Percentiles rank a stretch among this genome's conserved stretches.
These are phyloP conservation scores for Trissolcus japonicus DNA, from an alignment of 2,888 invertebrate genomes.

Conservation along the genomic window DNA sequence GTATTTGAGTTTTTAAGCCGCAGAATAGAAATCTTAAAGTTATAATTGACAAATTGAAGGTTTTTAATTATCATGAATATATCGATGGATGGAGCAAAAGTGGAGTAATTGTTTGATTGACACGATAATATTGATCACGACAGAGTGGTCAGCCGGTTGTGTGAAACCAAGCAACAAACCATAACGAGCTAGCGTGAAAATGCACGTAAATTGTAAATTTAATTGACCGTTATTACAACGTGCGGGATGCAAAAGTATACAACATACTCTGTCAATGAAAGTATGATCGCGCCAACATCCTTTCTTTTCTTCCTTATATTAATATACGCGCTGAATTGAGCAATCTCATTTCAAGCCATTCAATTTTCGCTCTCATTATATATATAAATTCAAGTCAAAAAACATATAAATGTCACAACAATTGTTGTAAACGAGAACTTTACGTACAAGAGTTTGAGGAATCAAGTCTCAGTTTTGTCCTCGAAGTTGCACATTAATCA, in stretches of 20 bases:
- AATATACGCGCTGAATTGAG: background rate
- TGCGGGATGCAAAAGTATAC: conserved; percentile 41
- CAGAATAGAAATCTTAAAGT: no score
- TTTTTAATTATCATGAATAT: conserved; percentile 1
- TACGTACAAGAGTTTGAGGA: no score
- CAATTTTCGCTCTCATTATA: conserved; percentile 1
- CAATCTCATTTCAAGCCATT: conserved; percentile 4
- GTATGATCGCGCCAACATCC: conserved; percentile 31
- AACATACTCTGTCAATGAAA: conserved; percentile 42
- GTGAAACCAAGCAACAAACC: conserved; percentile 56
- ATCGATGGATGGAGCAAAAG: conserved; percentile 26
- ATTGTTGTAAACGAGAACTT: no score
- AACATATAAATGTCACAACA: no score
- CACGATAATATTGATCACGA: conserved; percentile 46
- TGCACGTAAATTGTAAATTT: conserved; percentile 49
- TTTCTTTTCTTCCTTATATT: background rate
- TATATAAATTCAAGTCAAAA: no score
- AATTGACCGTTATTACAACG: conserved; percentile 51
- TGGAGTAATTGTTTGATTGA: conserved; percentile 43
- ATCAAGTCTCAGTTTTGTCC: no score
- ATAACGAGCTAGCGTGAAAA: conserved; percentile 60
- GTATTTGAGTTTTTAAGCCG: no score
- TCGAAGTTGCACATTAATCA: no score
- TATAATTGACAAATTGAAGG: no score
- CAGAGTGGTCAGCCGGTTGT: conserved; percentile 28